phyloP scores from a whole-genome alignment of 2,113 vertebrate genomes.

The Heloderma charlesbogerti region DNA sequence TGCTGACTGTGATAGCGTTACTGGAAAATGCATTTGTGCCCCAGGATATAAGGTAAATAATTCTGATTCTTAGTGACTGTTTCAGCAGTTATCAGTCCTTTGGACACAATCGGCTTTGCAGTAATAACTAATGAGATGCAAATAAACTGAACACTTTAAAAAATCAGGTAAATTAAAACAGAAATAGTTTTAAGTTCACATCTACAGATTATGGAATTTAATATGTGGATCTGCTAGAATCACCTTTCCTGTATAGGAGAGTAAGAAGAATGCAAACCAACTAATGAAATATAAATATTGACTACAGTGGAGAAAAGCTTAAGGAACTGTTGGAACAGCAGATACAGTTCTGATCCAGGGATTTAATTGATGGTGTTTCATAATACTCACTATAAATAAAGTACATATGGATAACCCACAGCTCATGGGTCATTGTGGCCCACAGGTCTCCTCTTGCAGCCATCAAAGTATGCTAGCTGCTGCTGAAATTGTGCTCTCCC shows the following conservation, averaged over 20 bases:
- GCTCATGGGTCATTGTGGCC: background rate
- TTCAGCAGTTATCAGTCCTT: background rate
- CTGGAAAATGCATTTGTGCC: slow-evolving; percentile 91
- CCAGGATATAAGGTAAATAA: slow-evolving; percentile 92
- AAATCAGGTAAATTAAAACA: background rate
- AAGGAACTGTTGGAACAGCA: background rate
- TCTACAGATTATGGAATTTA: background rate
- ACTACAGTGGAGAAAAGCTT: background rate
- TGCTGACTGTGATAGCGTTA: slow-evolving; percentile 93
- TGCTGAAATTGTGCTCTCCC: background rate
- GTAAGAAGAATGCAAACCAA: background rate
- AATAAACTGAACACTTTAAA: background rate
- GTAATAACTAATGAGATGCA: background rate
- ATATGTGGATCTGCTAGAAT: background rate
- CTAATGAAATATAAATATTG: slow-evolving; percentile 11
- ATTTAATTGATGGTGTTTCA: slow-evolving; percentile 15
- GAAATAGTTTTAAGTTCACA: background rate
- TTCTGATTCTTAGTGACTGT: slow-evolving; percentile 25
- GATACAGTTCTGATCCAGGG: background rate
- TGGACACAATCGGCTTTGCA: background rate
- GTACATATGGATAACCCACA: background rate
- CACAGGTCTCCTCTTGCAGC: background rate
- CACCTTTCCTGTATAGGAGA: background rate
- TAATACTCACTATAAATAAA: background rate
- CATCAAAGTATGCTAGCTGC: background rate